These are phyloP conservation scores for Hapalemur alaotrensis DNA, from an alignment of 2,797 vertebrate species.

Conservation along the genomic window DNA sequence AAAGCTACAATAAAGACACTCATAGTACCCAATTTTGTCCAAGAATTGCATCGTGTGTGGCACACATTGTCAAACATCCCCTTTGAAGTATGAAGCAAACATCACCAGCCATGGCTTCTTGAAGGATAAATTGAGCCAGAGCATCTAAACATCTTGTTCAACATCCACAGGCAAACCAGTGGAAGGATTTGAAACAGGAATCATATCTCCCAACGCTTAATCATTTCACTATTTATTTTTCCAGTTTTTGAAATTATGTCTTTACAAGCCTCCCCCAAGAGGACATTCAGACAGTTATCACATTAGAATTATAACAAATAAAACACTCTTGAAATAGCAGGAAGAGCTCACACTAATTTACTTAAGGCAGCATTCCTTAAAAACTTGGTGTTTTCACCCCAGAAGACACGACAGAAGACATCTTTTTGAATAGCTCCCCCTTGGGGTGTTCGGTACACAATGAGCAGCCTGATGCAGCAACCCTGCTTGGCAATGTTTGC, in stretches of 20 bases:
- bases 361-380: constrained; percentile 28
- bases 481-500: neutral
- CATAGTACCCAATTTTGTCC: neutral
- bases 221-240: constrained; percentile 39
- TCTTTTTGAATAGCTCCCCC: neutral
- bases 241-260: constrained; percentile 31
- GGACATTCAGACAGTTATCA: constrained; percentile 5
- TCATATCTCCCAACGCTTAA: neutral
- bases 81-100: neutral
- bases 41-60: neutral
- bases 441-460: neutral
- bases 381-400: neutral
- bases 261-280: constrained; percentile 16
- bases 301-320: constrained; percentile 37
- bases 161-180: neutral
- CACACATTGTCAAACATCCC: neutral
- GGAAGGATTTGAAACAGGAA: neutral
- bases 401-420: neutral
- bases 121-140: neutral
- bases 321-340: constrained; percentile 42
- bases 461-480: neutral
- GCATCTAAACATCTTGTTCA: neutral
- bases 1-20: neutral
- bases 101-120: neutral
- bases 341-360: neutral